Evolutionary conservation across 1,140 invertebrate genomes (phyloP).

Genomic region (Oedothorax gibbosus): DNA sequence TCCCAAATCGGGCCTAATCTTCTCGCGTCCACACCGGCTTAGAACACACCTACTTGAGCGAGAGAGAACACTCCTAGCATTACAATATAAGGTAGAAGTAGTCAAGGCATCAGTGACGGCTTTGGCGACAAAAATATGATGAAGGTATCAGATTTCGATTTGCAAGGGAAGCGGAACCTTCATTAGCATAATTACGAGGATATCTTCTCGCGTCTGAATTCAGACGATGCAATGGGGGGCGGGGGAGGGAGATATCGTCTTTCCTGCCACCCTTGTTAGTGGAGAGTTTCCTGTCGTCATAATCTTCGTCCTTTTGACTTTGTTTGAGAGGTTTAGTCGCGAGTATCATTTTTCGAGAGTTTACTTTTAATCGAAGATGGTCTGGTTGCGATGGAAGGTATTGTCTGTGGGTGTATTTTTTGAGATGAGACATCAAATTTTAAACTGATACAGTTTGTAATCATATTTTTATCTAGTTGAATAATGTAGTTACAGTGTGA

Average conservation of each 20-base stretch:
- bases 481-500: too few species aligned
- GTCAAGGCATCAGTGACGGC: too few species aligned
- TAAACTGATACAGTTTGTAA: too few species aligned
- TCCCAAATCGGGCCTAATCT: constrained; percentile 11
- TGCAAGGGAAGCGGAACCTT: constrained; percentile 24
- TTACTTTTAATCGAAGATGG: constrained; percentile 15
- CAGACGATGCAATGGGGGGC: too few species aligned
- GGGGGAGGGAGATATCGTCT: neutral
- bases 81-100: too few species aligned
- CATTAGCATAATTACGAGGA: constrained; percentile 56
- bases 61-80: neutral
- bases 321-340: constrained; percentile 17
- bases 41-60: neutral
- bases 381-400: neutral
- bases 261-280: constrained; percentile 22
- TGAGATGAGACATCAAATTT: too few species aligned
- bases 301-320: neutral
- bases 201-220: neutral
- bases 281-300: constrained; percentile 10
- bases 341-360: constrained; percentile 11
- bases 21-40: neutral
- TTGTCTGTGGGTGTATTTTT: too few species aligned
- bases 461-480: too few species aligned
- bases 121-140: constrained; percentile 40
- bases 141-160: constrained; percentile 57